Base-by-base conservation (phyloP, 2,797 vertebrate species). In the Gephyroberyx darwinii region DNA sequence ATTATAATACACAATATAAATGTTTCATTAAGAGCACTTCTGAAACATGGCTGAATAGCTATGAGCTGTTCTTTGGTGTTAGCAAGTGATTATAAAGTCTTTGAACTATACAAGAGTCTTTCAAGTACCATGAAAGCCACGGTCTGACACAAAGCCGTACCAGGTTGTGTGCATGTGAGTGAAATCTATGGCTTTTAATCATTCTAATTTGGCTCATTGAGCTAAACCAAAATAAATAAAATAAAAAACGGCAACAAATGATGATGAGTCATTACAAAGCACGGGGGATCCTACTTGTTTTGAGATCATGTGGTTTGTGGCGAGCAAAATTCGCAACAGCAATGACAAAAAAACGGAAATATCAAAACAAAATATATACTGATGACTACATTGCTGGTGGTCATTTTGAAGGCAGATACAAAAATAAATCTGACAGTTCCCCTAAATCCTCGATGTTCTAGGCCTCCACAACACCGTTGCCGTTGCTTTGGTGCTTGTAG, bases 21-120 rank as follows among this genome's bases (percentile, higher is more conserved):
- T 43, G 13, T 54, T n/a, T 69, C 33, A 56, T 39, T 47, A 26
- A 30, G 8, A 20, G 60, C 30, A 67, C 17, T 63, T 52, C 12
- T 57, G 26, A 47, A 75, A 75, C 57, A 84, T 78, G 30, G 79
- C 66, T 65, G 58, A 80, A 35, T 52, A 59, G 67, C 41, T 60
- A 69, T 50, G 37, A 66, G 53, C 51, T 74, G 67, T 77, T 92
- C 89, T 93, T 92, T 92, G 90, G 90, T 88, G 76, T 86, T 55
- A 81, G 82, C 82, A 10, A 71, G 63, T 74, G 67, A 69, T 62
- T 76, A 53, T 47, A 51, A 65, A 60, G 30, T 61, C 48, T 78
- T 50, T 58, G 41, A 80, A 73, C 22, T 48, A 77, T 17, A 8
- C 10, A 58, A 69, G 43, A 75, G 74, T 70, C 51, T 83, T 92